Conservation (phyloP, 2,797 vertebrate species). For the Balearica regulorum region DNA sequence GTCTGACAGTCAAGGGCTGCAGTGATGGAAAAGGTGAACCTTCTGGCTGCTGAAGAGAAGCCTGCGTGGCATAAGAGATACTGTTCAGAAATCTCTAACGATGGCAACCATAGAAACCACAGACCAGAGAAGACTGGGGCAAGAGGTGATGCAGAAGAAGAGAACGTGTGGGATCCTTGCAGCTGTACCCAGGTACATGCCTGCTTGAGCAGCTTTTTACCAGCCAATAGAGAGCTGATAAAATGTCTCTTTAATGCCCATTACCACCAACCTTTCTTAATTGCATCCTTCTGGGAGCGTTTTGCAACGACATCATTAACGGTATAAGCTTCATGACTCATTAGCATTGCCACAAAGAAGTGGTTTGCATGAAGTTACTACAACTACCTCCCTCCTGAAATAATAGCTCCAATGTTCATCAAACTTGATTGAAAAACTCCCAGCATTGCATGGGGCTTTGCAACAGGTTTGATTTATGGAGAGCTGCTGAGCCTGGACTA, state of each 20-base stretch:
- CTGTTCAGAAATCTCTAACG: rapidly evolving
- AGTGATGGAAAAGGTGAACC: background rate
- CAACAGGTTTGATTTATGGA: background rate
- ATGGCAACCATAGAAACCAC: background rate
- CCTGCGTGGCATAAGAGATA: background rate
- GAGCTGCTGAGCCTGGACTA: background rate
- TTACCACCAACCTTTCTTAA: background rate
- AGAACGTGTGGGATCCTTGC: background rate
- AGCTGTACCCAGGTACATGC: background rate
- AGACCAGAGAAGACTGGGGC: background rate
- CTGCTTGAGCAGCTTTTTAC: background rate
- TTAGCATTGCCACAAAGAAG: background rate
- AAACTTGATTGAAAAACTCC: background rate
- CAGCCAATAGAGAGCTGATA: background rate
- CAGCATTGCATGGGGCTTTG: background rate
- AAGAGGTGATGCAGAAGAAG: background rate
- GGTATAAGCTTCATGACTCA: background rate
- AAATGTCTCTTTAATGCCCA: background rate
- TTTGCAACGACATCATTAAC: background rate
- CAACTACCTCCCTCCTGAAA: background rate
- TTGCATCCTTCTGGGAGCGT: background rate
- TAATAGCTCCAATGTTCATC: background rate
- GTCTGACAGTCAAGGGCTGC: background rate
- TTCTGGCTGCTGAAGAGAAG: background rate
- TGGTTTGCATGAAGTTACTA: background rate